A percentile compares a stretch with the other conserved stretches of the same genome.
Conservation (phyloP, 2,888 invertebrate species). For the Drosophila limbata region DNA sequence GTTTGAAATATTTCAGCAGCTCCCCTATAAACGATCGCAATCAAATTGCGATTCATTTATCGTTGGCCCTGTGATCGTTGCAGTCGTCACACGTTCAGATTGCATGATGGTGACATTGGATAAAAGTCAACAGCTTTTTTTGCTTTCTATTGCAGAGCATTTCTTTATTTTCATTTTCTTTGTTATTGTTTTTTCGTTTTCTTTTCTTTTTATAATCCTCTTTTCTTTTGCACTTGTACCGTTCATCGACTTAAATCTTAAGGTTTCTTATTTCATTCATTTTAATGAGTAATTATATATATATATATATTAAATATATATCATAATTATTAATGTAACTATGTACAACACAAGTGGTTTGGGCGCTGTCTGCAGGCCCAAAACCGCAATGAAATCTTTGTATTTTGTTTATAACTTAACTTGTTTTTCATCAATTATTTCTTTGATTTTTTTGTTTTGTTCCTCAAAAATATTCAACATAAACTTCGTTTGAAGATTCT, state of each 20-base stretch:
- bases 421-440: conserved; percentile 39
- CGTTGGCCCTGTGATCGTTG: not conserved
- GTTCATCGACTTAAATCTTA: conserved; percentile 74
- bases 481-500: conserved; percentile 33
- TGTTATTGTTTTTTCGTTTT: conserved; percentile 49
- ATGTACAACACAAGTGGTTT: conserved; percentile 70
- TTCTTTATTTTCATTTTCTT: conserved; percentile 69
- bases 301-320: conserved; percentile 61
- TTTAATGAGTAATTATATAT: conserved; percentile 70
- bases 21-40: not conserved
- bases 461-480: conserved; percentile 65
- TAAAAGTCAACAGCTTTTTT: conserved; percentile 2
- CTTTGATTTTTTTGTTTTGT: conserved; percentile 34
- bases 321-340: conserved; percentile 72
- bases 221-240: conserved; percentile 76
- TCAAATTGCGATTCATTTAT: not conserved
- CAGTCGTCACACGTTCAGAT: conserved; percentile 1
- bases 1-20: not conserved
- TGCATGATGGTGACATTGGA: not conserved
- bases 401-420: conserved; percentile 72
- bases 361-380: conserved; percentile 37
- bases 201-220: conserved; percentile 45
- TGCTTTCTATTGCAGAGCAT: conserved; percentile 83
- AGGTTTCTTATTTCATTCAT: conserved; percentile 41
- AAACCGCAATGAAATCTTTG: conserved; percentile 72